Base-by-base conservation (phyloP, 2,888 invertebrate genomes). In the Arge pagana region DNA sequence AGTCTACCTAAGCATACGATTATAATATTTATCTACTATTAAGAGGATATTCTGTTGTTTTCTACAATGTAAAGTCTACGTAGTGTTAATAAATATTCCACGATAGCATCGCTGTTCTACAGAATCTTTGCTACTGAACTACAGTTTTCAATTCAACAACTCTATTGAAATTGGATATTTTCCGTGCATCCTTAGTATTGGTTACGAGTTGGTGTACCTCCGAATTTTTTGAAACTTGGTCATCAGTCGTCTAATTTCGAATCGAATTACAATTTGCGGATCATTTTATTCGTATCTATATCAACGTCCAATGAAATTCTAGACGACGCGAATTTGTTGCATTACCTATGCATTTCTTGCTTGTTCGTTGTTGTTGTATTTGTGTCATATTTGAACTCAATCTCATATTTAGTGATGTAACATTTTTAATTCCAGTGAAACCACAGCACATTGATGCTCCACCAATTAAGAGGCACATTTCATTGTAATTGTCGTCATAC, bases 391-490 rank as follows among this genome's bases (percentile, higher is more conserved):
- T 43, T 24, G 7, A n/a, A 42, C 10, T 15, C 28, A 8, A 36
- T 36, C 10, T 18, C 45, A 52, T 45, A 53, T 50, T 48, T 57
- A 65, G 63, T 61, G 64, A 68, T 62, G 55, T 64, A 61, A 67
- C 60, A 61, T 68, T 73, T 76, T 69, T 73, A 72, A 64, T 74
- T 74, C 55, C 76, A 76, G 76, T 64, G 76, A 76, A 66, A 76
- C 76, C 61, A 73, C 76, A 64, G 76, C 74, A 62, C 76, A 76
- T 67, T 76, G 75, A 76, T 74, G 71, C 64, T 66, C 67, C 72
- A 72, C 65, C 71, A 62, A 57, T 69, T 69, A 67, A 67, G 70
- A 71, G 70, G 66, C 73, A 72, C 67, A 66, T 68, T 67, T 72
- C 68, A 72, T 70, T 63, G 65, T 66, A 66, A 64, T 70, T 60